Evolutionary conservation across 2,888 invertebrate species (phyloP).

Genomic region (Quadroppia sp.): DNA sequence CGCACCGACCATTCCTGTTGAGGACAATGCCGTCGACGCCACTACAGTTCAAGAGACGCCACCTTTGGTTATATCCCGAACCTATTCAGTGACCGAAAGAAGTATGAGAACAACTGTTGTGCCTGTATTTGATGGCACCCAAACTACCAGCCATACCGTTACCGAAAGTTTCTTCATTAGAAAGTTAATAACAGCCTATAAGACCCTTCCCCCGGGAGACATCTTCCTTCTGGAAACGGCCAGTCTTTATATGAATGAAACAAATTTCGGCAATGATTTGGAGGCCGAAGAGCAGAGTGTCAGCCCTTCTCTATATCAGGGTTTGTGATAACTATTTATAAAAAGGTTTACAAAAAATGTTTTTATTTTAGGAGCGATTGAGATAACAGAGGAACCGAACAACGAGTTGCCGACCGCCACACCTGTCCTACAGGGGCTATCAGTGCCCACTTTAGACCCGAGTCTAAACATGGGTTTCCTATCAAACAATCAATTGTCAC

Average conservation of each 20-base stretch:
- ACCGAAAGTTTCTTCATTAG: slow-evolving; percentile 85
- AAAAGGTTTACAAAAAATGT: neutral
- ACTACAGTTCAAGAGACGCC: slow-evolving; percentile 59
- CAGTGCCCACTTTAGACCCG: slow-evolving; percentile 36
- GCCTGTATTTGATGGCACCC: slow-evolving; percentile 70
- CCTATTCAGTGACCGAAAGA: slow-evolving; percentile 82
- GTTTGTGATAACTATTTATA: slow-evolving; percentile 9
- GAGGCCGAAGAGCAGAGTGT: slow-evolving; percentile 35
- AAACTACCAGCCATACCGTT: slow-evolving; percentile 69
- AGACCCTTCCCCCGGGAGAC: slow-evolving; percentile 70
- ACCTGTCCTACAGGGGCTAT: neutral
- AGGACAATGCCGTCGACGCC: slow-evolving; percentile 40
- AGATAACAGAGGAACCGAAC: slow-evolving; percentile 37
- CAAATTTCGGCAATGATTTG: slow-evolving; percentile 19
- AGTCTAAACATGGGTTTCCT: slow-evolving; percentile 29
- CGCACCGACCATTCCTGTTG: slow-evolving; percentile 39
- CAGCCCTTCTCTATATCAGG: slow-evolving; percentile 29
- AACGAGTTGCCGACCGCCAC: slow-evolving; percentile 24
- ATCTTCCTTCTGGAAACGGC: slow-evolving; percentile 43
- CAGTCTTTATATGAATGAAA: slow-evolving; percentile 30
- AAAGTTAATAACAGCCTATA: slow-evolving; percentile 79
- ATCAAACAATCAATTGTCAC: slow-evolving; percentile 25
- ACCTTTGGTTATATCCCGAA: slow-evolving; percentile 72
- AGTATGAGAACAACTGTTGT: slow-evolving; percentile 82
- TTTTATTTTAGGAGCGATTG: slow-evolving; percentile 29